These are phyloP conservation scores for Hyposmocoma kahamanoa DNA, from an alignment of 1,140 invertebrate genomes.

Conservation along the genomic window DNA sequence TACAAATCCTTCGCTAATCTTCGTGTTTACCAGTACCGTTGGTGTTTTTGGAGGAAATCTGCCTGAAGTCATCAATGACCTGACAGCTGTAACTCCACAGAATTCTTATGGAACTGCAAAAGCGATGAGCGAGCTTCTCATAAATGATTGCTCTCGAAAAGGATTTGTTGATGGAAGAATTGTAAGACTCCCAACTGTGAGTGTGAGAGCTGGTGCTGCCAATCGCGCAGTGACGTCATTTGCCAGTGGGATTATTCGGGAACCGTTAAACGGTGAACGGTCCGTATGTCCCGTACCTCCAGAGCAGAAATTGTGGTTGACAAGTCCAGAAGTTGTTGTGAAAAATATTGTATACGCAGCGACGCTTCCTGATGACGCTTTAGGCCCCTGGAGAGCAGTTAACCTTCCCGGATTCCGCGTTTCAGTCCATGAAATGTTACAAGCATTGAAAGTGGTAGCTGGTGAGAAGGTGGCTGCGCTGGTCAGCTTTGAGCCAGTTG, in stretches of 20 bases:
- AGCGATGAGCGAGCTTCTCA: conserved; percentile 50
- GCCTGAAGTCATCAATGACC: conserved; percentile 34
- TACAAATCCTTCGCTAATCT: conserved; percentile 24
- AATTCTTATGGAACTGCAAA: conserved; percentile 53
- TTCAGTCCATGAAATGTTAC: conserved; percentile 33
- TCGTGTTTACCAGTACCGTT: conserved; percentile 46
- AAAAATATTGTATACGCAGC: conserved; percentile 39
- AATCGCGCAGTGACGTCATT: conserved; percentile 55
- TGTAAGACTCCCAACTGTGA: conserved; percentile 49
- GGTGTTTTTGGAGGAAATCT: conserved; percentile 49
- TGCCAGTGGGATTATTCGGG: conserved; percentile 49
- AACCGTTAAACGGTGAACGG: conserved; percentile 38
- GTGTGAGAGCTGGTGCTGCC: conserved; percentile 37
- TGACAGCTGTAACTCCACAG: conserved; percentile 37
- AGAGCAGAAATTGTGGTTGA: conserved; percentile 36
- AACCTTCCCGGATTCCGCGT: conserved; percentile 43
- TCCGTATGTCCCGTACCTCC: conserved; percentile 34
- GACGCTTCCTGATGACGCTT: conserved; percentile 13
- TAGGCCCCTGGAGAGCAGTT: conserved; percentile 35
- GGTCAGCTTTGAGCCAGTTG: conserved; percentile 33
- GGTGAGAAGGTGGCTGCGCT: conserved; percentile 24
- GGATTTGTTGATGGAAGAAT: conserved; percentile 40
- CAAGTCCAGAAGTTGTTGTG: conserved; percentile 37
- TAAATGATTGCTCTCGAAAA: conserved; percentile 47
- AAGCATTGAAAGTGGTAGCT: conserved; percentile 31